Base-by-base conservation (phyloP, 1,140 invertebrate species). In the Oscheius sp. region DNA sequence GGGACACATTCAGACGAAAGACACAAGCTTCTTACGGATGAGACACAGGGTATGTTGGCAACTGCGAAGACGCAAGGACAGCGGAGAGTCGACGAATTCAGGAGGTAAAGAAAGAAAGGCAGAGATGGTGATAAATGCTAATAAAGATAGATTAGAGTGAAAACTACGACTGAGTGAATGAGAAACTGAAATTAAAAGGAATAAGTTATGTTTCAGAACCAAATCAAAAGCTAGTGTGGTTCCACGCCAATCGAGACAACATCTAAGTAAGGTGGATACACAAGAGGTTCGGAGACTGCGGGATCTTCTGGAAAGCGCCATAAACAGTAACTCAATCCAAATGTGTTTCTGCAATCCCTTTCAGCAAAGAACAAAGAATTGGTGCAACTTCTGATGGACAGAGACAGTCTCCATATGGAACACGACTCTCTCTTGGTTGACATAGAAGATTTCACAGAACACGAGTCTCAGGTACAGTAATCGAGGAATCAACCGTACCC, bases 401-500 rank as follows among this genome's bases (percentile, higher is more conserved):
- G 69, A 10, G 69, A 71, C 34, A 64, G 59, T 42, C 31, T 71
- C 3, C 62, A 65, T 29, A 71, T 71, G 69, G 69, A 71, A 26
- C 61, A 71, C 31, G 69, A 71, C 42, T 42, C 34, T 45, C 58
- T 71, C 20, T 26, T 59, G 36, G 59, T 71, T 4, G 69, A 71
- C 20, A 71, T 71, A 32, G 69, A 71, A n/a, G 69, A 71, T 26
- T 71, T 42, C 28, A 71, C 69, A 42, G 52, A 71, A 28, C 69
- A 71, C 31, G 58, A 64, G 32, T 38, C 69, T 18, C 69, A 59
- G 29, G 66, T 68, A 52, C 26, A 15, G 23, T 18, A 20, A 4
- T 29, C 28, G 23, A 45, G 23, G 18, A 45, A 45, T 45, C 42
- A 45, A 45, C n/a, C n/a, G n/a, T n/a, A n/a, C n/a, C n/a, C n/a